These are phyloP conservation scores for Xiphorhynchus erythropygius DNA, from an alignment of 2,797 vertebrate species.

Conservation along the genomic window DNA sequence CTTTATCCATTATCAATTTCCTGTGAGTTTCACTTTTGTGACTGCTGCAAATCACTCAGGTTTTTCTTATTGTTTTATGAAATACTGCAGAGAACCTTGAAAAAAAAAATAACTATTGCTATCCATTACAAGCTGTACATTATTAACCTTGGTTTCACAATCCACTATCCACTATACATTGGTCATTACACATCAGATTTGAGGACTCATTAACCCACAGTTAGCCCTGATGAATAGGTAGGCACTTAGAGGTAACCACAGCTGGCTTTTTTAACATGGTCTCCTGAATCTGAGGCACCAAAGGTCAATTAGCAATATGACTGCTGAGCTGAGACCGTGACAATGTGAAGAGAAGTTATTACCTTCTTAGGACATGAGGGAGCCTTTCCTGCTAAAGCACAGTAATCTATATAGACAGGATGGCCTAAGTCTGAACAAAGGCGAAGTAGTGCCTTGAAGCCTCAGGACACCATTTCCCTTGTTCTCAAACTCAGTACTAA, in stretches of 20 bases:
- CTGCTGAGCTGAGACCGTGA: slow-evolving; percentile 6
- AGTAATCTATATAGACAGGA: slow-evolving; percentile 36
- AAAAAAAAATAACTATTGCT: neutral
- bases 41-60: neutral
- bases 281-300: neutral
- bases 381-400: slow-evolving; percentile 18
- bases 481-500: slow-evolving; percentile 61
- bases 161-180: neutral
- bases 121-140: neutral
- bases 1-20: neutral
- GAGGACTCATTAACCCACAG: neutral
- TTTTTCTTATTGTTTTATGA: neutral
- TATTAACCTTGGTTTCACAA: neutral
- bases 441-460: slow-evolving; percentile 47
- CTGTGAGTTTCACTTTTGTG: neutral
- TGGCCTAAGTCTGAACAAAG: slow-evolving; percentile 56
- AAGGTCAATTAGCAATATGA: slow-evolving; percentile 27
- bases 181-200: neutral
- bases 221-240: neutral
- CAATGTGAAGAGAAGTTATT: slow-evolving; percentile 20
- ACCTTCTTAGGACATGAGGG: slow-evolving; percentile 38
- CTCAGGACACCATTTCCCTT: slow-evolving; percentile 64
- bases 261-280: neutral
- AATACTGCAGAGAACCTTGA: neutral
- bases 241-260: neutral